Percentiles rank a stretch among this genome's conserved stretches.
Evolutionary conservation across 2,113 vertebrate species (phyloP).

Genomic region (Motacilla alba): DNA sequence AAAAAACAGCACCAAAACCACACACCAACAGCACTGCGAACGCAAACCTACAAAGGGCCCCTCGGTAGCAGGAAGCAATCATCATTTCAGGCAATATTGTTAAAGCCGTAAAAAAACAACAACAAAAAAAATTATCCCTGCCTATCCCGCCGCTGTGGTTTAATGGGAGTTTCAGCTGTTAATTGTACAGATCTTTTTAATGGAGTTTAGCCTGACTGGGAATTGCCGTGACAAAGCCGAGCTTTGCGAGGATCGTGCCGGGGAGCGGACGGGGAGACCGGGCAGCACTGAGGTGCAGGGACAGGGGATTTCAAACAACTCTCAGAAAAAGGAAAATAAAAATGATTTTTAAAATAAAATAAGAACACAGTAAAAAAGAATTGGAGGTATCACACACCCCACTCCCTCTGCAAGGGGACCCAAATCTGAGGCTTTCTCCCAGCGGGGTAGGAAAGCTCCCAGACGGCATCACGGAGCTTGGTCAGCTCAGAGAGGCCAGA

Average conservation of each 20-base stretch:
- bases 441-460: neutral
- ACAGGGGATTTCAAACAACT: neutral
- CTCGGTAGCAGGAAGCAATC: neutral
- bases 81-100: neutral
- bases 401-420: neutral
- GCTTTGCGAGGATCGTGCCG: neutral
- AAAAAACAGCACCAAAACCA: neutral
- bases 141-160: neutral
- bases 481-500: neutral
- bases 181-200: neutral
- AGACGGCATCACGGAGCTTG: neutral
- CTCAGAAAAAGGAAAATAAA: neutral
- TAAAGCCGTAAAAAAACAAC: neutral
- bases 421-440: neutral
- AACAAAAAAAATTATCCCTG: neutral
- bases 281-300: neutral
- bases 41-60: neutral
- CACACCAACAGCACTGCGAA: neutral
- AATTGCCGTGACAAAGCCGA: neutral
- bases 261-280: rapidly evolving
- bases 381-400: rapidly evolving
- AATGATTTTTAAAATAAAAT: neutral
- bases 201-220: neutral
- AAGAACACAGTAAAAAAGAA: neutral
- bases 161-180: neutral